These are phyloP conservation scores for Protomyctophum bolini DNA, from an alignment of 2,113 vertebrate genomes.

Conservation along the genomic window DNA sequence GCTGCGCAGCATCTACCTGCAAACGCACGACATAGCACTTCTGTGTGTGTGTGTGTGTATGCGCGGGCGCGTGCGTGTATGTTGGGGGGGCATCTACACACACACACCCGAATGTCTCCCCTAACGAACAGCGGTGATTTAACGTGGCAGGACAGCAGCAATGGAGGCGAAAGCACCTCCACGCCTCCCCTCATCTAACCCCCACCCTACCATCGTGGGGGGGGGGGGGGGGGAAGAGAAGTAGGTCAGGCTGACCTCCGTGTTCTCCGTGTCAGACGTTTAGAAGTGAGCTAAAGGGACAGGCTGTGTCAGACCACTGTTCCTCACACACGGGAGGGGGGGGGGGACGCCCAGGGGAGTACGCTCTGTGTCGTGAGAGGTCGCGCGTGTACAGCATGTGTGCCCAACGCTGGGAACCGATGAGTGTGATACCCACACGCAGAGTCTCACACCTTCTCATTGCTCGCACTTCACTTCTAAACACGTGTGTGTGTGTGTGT, in stretches of 20 bases:
- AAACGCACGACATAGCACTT: constrained; percentile 66
- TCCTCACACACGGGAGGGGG: constrained; percentile 67
- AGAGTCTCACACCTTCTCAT: no score
- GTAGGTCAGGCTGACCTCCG: constrained; percentile 76
- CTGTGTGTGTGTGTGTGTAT: constrained; percentile 32
- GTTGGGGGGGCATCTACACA: neutral
- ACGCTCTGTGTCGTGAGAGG: neutral
- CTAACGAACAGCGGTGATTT: constrained; percentile 68
- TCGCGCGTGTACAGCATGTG: no score
- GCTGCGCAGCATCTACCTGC: constrained; percentile 73
- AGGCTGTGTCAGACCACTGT: constrained; percentile 70
- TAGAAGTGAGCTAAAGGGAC: constrained; percentile 75
- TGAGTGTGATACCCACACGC: no score
- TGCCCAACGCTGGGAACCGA: no score
- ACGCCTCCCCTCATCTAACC: constrained; percentile 44
- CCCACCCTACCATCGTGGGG: constrained; percentile 19
- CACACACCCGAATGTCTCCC: constrained; percentile 51
- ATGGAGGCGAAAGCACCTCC: constrained; percentile 69
- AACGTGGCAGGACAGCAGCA: constrained; percentile 75
- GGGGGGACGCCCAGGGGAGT: constrained; percentile 57
- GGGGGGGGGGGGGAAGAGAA: constrained; percentile 60
- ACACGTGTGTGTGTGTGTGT: no score
- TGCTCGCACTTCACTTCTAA: no score
- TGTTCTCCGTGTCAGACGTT: constrained; percentile 63
- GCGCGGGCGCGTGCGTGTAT: constrained; percentile 21